These are phyloP conservation scores for Drosophila koepferae DNA, from an alignment of 2,888 invertebrate species.

Conservation along the genomic window DNA sequence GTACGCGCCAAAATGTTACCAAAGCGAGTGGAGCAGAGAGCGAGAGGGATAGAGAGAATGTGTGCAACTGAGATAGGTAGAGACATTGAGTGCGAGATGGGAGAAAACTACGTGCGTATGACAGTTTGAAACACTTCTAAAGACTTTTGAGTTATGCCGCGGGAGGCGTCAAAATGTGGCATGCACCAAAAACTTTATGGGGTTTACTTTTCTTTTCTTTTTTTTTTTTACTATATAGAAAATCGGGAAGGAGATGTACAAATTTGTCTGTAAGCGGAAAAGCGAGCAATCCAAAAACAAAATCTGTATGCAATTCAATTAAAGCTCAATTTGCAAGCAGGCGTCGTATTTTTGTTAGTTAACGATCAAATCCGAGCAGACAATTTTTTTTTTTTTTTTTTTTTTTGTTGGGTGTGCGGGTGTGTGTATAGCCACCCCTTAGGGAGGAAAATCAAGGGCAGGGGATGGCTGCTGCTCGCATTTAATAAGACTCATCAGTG, in stretches of 20 bases:
- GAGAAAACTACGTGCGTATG: conserved; percentile 67
- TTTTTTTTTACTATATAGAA: not conserved
- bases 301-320: conserved; percentile 77
- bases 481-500: conserved; percentile 80
- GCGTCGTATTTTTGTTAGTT: conserved; percentile 71
- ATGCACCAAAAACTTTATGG: conserved; percentile 34
- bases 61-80: conserved; percentile 5
- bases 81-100: conserved; percentile 8
- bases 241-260: not conserved
- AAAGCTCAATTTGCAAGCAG: conserved; percentile 75
- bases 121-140: conserved; percentile 74
- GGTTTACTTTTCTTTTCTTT: not conserved
- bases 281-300: conserved; percentile 16
- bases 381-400: conserved; percentile 8
- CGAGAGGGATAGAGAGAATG: not conserved
- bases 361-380: conserved; percentile 51
- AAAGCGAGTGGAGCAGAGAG: conserved; percentile 6
- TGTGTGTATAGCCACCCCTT: not conserved
- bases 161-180: conserved; percentile 46
- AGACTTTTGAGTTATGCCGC: conserved; percentile 63
- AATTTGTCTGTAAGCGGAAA: conserved; percentile 35
- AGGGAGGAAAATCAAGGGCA: not conserved
- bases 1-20: conserved; percentile 14
- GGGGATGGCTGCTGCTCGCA: conserved; percentile 33
- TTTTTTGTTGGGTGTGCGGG: not conserved